Evolutionary conservation across 2,797 vertebrate genomes (phyloP).

Genomic region (Remorina albescens): DNA sequence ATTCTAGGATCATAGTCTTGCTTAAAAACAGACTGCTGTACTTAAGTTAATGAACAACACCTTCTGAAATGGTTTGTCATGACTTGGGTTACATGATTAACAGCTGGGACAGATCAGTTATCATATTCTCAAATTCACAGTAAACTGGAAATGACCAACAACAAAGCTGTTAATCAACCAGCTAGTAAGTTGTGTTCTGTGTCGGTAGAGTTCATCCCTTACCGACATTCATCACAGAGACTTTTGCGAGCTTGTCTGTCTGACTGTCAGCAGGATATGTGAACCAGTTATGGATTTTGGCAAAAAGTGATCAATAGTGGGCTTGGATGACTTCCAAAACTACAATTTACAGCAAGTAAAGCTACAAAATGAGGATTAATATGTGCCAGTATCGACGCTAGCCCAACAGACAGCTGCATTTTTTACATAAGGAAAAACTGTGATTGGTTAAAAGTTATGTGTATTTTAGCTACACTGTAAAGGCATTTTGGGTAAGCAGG

Average conservation of each 20-base stretch:
- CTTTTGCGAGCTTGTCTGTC: not conserved
- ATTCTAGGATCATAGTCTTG: not conserved
- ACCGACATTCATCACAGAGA: not conserved
- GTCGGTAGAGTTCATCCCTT: not conserved
- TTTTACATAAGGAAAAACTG: not conserved
- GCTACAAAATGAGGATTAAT: too few relatives aligned
- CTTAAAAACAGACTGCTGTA: not conserved
- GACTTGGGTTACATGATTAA: not conserved
- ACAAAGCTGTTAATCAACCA: slow-evolving; percentile 2
- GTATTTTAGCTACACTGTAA: not conserved
- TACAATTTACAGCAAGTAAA: too few relatives aligned
- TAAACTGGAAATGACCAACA: not conserved
- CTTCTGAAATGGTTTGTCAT: not conserved
- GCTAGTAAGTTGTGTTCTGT: too few relatives aligned
- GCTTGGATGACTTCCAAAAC: too few relatives aligned
- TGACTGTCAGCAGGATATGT: not conserved
- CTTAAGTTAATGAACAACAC: slow-evolving; percentile 4
- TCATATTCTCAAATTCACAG: not conserved
- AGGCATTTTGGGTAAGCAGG: too few relatives aligned
- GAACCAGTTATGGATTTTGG: not conserved
- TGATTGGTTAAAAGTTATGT: too few relatives aligned
- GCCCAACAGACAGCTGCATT: not conserved
- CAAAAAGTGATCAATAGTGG: not conserved
- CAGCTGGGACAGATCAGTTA: not conserved
- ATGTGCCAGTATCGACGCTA: too few relatives aligned